A percentile compares a stretch with the other conserved stretches of the same genome.
phyloP scores from a whole-genome alignment of 1,140 invertebrate genomes.

The Zelostemma sp. region DNA sequence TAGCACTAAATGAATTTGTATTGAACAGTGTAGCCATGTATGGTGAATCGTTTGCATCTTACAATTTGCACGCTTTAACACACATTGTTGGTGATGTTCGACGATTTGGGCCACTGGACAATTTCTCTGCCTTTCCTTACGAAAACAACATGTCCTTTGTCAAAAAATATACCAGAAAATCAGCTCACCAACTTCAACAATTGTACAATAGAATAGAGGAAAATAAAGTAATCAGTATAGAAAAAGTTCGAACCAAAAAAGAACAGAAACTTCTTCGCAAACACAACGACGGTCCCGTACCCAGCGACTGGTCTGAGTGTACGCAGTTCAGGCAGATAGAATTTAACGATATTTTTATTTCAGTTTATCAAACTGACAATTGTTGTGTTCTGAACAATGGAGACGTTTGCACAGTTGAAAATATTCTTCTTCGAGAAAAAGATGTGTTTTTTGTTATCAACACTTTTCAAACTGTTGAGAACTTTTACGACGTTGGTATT shows the following conservation, averaged over 20 bases:
- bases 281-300: background rate
- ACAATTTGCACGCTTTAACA: slow-evolving; percentile 27
- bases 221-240: background rate
- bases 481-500: slow-evolving; percentile 25
- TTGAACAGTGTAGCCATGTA: slow-evolving; percentile 6
- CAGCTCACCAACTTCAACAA: slow-evolving; percentile 13
- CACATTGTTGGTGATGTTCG: slow-evolving; percentile 29
- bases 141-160: slow-evolving; percentile 33
- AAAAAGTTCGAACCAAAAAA: background rate
- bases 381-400: slow-evolving; percentile 22
- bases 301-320: background rate
- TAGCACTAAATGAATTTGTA: slow-evolving; percentile 18
- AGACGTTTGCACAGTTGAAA: slow-evolving; percentile 23
- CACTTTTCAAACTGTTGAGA: slow-evolving; percentile 14
- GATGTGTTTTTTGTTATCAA: slow-evolving; percentile 12
- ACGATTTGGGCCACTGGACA: slow-evolving; percentile 19
- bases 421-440: slow-evolving; percentile 13
- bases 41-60: slow-evolving; percentile 19
- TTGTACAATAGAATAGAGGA: background rate
- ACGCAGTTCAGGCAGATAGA: background rate
- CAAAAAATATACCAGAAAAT: background rate
- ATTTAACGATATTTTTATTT: background rate
- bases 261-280: background rate
- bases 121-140: slow-evolving; percentile 30
- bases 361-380: slow-evolving; percentile 13